Evolutionary conservation across 2,113 vertebrate genomes (phyloP).

Genomic region (Indicator indicator): DNA sequence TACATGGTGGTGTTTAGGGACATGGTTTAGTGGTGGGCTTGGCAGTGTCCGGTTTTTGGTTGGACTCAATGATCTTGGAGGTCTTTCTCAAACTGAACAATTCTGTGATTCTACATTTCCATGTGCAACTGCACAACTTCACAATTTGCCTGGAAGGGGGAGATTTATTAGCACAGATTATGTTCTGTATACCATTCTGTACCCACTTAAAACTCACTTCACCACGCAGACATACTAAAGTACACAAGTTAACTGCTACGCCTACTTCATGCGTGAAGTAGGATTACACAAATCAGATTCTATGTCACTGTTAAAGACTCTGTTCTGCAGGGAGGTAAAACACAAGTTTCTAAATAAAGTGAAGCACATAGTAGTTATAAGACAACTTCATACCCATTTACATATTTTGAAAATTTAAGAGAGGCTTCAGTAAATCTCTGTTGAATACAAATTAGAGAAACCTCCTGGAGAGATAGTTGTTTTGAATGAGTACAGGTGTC

Average conservation of each 20-base stretch:
- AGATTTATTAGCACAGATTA: background rate
- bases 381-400: background rate
- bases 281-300: background rate
- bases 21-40: no score
- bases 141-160: background rate
- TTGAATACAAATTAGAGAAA: background rate
- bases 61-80: no score
- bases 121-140: background rate
- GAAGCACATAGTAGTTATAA: background rate
- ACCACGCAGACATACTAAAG: background rate
- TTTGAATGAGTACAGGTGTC: background rate
- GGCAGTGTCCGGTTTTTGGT: no score
- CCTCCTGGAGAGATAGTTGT: background rate
- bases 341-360: background rate
- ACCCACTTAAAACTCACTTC: background rate
- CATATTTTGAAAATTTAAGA: background rate
- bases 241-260: background rate
- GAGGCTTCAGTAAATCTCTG: background rate
- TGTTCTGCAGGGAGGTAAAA: background rate
- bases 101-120: background rate
- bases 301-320: background rate
- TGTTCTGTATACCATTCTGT: background rate
- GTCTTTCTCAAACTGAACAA: no score
- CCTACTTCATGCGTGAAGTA: background rate
- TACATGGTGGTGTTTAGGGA: no score